Evolutionary conservation across 2,113 vertebrate genomes (phyloP).

Genomic region (Rhinichthys klamathensis): DNA sequence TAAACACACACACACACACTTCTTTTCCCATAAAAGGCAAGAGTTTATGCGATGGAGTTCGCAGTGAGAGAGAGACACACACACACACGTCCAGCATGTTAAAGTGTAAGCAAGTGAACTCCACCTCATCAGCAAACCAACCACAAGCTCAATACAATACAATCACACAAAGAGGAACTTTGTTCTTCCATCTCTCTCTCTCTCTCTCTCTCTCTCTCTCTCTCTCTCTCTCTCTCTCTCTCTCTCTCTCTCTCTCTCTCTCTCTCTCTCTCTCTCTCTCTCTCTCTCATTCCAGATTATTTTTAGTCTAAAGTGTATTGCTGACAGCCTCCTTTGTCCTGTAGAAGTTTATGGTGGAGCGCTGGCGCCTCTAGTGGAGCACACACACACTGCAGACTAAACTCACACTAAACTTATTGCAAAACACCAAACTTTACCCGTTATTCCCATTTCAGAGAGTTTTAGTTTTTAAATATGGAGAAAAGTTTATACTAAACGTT

Average conservation of each 20-base stretch:
- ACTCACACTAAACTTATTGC: neutral
- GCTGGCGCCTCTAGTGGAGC: constrained; percentile 29
- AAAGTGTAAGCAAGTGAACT: constrained; percentile 16
- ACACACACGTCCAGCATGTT: neutral
- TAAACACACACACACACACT: constrained; percentile 29
- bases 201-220: constrained; percentile 15
- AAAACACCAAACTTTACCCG: constrained; percentile 16
- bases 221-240: too few relatives aligned
- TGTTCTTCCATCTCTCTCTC: constrained; percentile 29
- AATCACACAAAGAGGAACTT: constrained; percentile 33
- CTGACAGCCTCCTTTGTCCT: constrained; percentile 40
- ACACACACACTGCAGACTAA: neutral
- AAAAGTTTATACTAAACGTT: neutral
- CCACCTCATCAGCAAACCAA: constrained; percentile 32
- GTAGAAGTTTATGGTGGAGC: constrained; percentile 33
- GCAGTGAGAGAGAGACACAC: constrained; percentile 51
- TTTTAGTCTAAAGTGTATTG: constrained; percentile 40
- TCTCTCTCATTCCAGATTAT: constrained; percentile 42
- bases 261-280: neutral
- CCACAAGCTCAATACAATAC: constrained; percentile 27
- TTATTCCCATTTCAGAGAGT: too few relatives aligned
- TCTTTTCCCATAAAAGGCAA: constrained; percentile 51
- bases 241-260: constrained; percentile 21
- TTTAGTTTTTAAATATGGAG: neutral
- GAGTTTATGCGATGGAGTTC: constrained; percentile 33